These are phyloP conservation scores for Halichondria panicea DNA, from an alignment of 37 sponge, comb jelly and placozoan genomes.

Conservation along the genomic window DNA sequence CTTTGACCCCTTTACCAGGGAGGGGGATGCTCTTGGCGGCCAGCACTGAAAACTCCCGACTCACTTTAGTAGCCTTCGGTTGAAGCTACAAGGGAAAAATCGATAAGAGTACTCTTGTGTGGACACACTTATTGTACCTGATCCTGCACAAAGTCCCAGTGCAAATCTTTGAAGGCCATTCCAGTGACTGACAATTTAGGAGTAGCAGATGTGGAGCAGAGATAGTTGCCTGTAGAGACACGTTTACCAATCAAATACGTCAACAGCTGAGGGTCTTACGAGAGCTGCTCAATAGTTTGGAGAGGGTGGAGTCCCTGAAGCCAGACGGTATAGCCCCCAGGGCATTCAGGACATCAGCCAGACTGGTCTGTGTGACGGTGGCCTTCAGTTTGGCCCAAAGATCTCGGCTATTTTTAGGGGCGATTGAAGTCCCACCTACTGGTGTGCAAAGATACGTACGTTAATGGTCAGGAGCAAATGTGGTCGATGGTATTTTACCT, in stretches of 20 bases:
- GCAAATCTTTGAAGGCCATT: constrained; percentile 32
- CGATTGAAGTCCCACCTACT: background rate
- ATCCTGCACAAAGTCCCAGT: constrained; percentile 31
- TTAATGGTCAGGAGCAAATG: constrained; percentile 2
- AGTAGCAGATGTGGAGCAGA: constrained; percentile 20
- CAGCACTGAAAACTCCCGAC: constrained; percentile 23
- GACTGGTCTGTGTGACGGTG: constrained; percentile 39
- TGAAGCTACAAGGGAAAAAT: background rate
- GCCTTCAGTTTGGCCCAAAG: constrained; percentile 41
- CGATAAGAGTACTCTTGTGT: background rate
- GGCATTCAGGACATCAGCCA: constrained; percentile 51
- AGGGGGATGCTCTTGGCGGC: constrained; percentile 39
- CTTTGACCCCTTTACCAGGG: constrained; percentile 29
- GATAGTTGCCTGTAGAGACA: constrained; percentile 18
- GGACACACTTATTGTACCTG: background rate
- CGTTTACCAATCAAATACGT: background rate
- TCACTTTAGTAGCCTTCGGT: constrained; percentile 2
- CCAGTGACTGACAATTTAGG: constrained; percentile 27
- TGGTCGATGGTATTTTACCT: background rate
- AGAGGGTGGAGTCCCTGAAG: constrained; percentile 61
- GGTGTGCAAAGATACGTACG: background rate
- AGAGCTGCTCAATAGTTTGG: constrained; percentile 30
- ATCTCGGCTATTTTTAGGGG: constrained; percentile 17
- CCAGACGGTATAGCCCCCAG: constrained; percentile 62
- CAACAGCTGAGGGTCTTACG: background rate